These are phyloP conservation scores for Aphis craccivora DNA, from an alignment of 1,140 invertebrate species.

Conservation along the genomic window DNA sequence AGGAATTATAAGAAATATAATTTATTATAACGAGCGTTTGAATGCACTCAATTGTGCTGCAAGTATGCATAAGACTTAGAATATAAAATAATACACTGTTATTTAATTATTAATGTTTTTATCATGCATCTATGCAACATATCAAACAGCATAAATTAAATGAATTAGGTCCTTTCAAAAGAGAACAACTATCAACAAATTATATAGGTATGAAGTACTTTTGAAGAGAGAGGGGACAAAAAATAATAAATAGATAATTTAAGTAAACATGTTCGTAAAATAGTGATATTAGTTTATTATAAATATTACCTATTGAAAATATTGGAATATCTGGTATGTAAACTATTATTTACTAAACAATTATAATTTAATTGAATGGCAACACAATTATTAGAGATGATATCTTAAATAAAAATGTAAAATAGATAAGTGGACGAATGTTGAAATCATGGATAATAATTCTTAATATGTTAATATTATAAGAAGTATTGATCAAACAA, in stretches of 20 bases:
- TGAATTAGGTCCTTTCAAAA: neutral
- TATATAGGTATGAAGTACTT: neutral
- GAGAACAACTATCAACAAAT: neutral
- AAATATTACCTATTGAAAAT: neutral
- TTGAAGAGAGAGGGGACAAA: neutral
- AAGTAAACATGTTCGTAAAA: neutral
- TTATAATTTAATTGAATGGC: neutral
- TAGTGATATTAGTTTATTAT: neutral
- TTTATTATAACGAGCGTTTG: too few species aligned
- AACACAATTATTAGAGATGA: neutral
- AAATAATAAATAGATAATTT: neutral
- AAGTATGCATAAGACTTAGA: neutral
- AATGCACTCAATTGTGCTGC: too few species aligned
- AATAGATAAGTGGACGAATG: neutral
- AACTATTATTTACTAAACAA: neutral
- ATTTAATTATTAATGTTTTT: neutral
- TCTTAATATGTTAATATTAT: neutral
- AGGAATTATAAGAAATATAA: too few species aligned
- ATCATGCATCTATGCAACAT: neutral
- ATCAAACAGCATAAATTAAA: neutral
- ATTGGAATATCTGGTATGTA: neutral
- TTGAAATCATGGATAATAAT: neutral
- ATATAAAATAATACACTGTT: neutral
- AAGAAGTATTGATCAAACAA: neutral
- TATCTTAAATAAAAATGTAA: neutral